Base-by-base conservation (phyloP, 2,113 vertebrate species). In the Tympanuchus pallidicinctus region DNA sequence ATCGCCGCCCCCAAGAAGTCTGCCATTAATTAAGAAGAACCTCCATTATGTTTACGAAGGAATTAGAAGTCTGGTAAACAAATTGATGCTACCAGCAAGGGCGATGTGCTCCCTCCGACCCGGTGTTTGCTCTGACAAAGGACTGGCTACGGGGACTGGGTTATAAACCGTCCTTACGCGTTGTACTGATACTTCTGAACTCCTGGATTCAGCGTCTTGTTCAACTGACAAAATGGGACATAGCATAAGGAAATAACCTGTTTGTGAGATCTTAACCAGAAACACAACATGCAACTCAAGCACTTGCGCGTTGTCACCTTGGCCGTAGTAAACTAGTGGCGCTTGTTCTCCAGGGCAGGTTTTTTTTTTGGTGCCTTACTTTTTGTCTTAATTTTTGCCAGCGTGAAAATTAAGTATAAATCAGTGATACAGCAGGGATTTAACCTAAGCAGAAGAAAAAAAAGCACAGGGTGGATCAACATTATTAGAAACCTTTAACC, bases 361-460 rank as follows among this genome's bases (percentile, higher is more conserved):
- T 94, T 97, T 97, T 95, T 38, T 96, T 98, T 97, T 97, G 97
- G 98, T 98, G 98, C 98, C 98, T 98, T 98, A 98, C 92, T 97
- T 97, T 95, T 97, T 97, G 96, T 97, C 98, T 98, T 98, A 98
- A 97, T 98, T 98, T 98, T 98, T 98, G 96, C 98, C 97, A 96
- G 14, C 21, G 97, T 97, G 95, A 98, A 98, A 98, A 98, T 98
- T 98, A 97, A 98, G 97, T 96, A 95, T 96, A 96, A 97, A 97
- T 96, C 96, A 84, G 92, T 95, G 96, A 96, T 97, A 96, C 93
- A 98, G 97, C 97, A 98, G 97, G 98, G 97, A 98, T 98, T 97
- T 98, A 97, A 97, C 95, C 95, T 96, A 96, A 96, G 92, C 94
- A 97, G 96, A 95, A 96, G 60, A 61, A 72, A 81, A 87, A 85